phyloP scores from a whole-genome alignment of 2,797 vertebrate species.

The Clarias pachynema region DNA sequence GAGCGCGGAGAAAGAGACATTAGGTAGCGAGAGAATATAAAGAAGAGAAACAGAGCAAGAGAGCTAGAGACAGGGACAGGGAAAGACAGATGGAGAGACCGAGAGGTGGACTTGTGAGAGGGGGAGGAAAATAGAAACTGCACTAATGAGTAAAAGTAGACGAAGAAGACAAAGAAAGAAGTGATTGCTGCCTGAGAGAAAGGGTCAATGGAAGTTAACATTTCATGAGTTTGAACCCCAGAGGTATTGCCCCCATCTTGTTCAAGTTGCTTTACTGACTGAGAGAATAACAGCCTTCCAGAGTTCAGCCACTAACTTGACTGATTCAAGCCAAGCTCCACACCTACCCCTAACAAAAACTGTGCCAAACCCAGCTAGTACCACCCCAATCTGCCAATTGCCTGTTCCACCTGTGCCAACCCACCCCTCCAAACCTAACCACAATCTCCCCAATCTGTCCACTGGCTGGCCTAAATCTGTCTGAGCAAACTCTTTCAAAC shows the following conservation, averaged over 20 bases:
- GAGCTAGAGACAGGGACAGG: background rate
- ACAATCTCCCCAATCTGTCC: background rate
- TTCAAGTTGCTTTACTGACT: constrained; percentile 11
- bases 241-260: background rate
- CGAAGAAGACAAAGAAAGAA: constrained; percentile 18
- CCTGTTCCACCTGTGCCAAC: background rate
- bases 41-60: background rate
- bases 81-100: constrained; percentile 25
- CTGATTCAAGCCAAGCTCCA: background rate
- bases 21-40: background rate
- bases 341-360: background rate
- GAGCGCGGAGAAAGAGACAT: background rate
- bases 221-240: constrained; percentile 4
- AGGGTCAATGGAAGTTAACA: constrained; percentile 10
- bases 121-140: background rate
- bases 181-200: background rate
- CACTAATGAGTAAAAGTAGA: constrained; percentile 31
- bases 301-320: constrained; percentile 6
- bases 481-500: background rate
- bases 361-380: background rate
- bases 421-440: background rate
- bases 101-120: constrained; percentile 14
- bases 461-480: background rate
- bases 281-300: background rate
- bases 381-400: constrained; percentile 1